Base-by-base conservation (phyloP, 53 echinoderm and acorn worm species). In the Holothuria scabra region DNA sequence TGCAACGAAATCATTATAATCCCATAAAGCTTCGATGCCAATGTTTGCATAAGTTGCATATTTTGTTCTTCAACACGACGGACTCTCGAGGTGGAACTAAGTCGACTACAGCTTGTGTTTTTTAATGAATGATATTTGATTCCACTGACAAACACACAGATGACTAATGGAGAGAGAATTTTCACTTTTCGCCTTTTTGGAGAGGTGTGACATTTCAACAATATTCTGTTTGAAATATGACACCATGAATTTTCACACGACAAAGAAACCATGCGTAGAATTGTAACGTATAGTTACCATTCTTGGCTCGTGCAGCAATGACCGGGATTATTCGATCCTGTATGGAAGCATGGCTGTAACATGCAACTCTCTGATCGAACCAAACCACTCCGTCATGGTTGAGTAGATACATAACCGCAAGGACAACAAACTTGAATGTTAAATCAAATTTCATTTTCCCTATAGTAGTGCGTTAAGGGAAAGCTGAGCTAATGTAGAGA, bases 401-500 rank as follows among this genome's bases (percentile, higher is more conserved):
- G 70, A 70, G 70, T 38, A 46, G 70, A 35, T 38, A 70, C 21
- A 41, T 70, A 70, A 70, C 70, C 70, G 70, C 70, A 70, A 70
- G 70, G 70, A 70, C 70, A 70, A 70, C 70, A 70, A 70, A 70
- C 70, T 67, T 70, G 38, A 70, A 70, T 70, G 46, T 70, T 70
- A 44, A 70, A 70, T 70, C 70, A 70, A 70, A 70, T 44, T 70
- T 70, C 70, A 70, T 48, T 48, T 48, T 48, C 48, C 48, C 12
- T 48, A 10, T 5, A 48, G 11, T 48, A 48, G 48, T 13, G 48
- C 48, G 48, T 48, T 1, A 48, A 12, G 48, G 48, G 48, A 48
- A 48, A 1, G 48, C 12, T 48, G n/a, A 13, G 48, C 48, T 48
- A 48, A 8, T 48, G 14, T 48, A 13, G 14, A 13, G 14, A 10